Base-by-base conservation (phyloP, 2,888 invertebrate species). In the Caenorhabditis auriculariae region DNA sequence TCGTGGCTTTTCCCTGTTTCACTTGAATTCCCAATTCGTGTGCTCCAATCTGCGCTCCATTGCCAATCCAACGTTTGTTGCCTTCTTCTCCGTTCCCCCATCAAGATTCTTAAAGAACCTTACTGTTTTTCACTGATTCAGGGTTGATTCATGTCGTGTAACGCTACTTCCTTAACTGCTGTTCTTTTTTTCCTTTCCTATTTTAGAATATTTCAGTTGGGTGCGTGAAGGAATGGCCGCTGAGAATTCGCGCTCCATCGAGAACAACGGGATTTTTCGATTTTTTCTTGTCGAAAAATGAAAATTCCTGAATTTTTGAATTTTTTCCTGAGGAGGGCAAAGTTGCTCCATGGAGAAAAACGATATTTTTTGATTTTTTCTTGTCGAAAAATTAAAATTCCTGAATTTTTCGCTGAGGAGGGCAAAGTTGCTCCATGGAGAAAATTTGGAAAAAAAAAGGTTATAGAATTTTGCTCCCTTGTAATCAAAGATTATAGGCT, bases 41-140 rank as follows among this genome's bases (percentile, higher is more conserved):
- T 48, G 37, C 17, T n/a, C 35, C 48, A 4, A 42, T 50, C 27
- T 23, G 27, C 19, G 37, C 26, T 42, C 42, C 50, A 50, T 41
- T 41, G 42, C 21, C 50, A 37, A 42, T 38, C 49, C 23, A 27
- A 41, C 50, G 42, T 39, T 50, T 50, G 42, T 50, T 50, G 50
- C 50, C 50, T 42, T 42, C 24, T 17, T n/a, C 35, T 37, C 37
- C 19, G 7, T 37, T 17, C n/a, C 37, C n/a, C 7, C n/a, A 17
- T n/a, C 37, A 37, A 37, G n/a, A 37, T 19, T 19, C n/a, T 37
- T n/a, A n/a, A 17, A 17, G 7, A 7, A 37, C 19, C 4, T 7
- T 7, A 4, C 4, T 4, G n/a, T 37, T 37, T 37, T 4, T 37
- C n/a, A 17, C 19, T 37, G n/a, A 37, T 19, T 37, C 19, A 37